phyloP scores from a whole-genome alignment of 2,888 invertebrate genomes.

The Orthonychiurus folsomi region DNA sequence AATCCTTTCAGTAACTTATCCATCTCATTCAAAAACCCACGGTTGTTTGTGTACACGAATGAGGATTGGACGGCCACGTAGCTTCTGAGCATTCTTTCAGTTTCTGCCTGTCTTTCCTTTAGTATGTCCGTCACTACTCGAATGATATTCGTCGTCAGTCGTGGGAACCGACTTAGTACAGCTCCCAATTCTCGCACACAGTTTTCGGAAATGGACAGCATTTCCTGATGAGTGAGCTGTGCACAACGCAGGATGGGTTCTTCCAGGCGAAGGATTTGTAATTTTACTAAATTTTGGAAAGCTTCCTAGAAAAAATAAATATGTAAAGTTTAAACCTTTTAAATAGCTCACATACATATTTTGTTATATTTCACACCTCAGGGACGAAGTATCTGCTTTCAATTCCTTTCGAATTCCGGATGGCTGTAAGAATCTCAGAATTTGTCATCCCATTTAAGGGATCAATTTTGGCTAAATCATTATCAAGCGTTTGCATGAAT shows the following conservation, averaged over 20 bases:
- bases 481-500: slow-evolving; percentile 97
- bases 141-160: slow-evolving; percentile 91
- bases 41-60: slow-evolving; percentile 99
- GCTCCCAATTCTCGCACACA: slow-evolving; percentile 97
- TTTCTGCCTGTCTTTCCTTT: slow-evolving; percentile 83
- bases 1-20: slow-evolving; percentile 54
- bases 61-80: slow-evolving; percentile 94
- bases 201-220: no score
- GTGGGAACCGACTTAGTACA: slow-evolving; percentile 93
- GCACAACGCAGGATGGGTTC: slow-evolving; percentile 96
- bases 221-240: slow-evolving; percentile 96
- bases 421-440: slow-evolving; percentile 96
- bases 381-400: slow-evolving; percentile 83
- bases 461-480: slow-evolving; percentile 88
- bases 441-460: slow-evolving; percentile 83
- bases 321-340: slow-evolving; percentile 13
- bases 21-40: slow-evolving; percentile 95
- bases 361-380: no score
- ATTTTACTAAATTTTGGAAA: slow-evolving; percentile 93
- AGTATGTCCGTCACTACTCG: slow-evolving; percentile 94
- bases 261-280: slow-evolving; percentile 90
- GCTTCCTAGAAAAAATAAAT: slow-evolving; percentile 57
- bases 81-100: slow-evolving; percentile 96
- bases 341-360: no score
- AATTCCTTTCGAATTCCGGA: slow-evolving; percentile 94